A percentile compares a stretch with the other conserved stretches of the same genome.
phyloP scores from a whole-genome alignment of 2,888 invertebrate genomes.

The Acrobasis suavella region DNA sequence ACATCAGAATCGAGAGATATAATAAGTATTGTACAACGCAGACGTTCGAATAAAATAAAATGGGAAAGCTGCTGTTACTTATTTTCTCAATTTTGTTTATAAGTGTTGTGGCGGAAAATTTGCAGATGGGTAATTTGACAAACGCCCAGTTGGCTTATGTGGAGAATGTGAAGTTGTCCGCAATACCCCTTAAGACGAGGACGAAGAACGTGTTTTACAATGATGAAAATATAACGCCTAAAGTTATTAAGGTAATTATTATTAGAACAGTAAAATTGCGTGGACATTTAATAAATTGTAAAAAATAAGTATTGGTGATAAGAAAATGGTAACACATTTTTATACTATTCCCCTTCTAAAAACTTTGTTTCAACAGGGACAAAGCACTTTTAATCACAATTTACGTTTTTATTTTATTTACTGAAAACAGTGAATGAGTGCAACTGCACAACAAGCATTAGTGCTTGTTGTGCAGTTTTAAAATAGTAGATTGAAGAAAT shows the following conservation, averaged over 20 bases:
- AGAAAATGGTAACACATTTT: too few relatives aligned
- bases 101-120: conserved; percentile 39
- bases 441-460: too few relatives aligned
- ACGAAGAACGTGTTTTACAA: conserved; percentile 68
- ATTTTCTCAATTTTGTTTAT: conserved; percentile 33
- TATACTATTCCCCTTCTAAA: too few relatives aligned
- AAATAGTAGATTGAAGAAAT: too few relatives aligned
- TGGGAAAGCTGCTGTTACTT: conserved; percentile 31
- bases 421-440: too few relatives aligned
- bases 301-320: too few relatives aligned
- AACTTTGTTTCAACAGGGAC: too few relatives aligned
- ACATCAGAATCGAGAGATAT: not conserved
- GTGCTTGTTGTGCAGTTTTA: too few relatives aligned
- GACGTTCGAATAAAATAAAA: conserved; percentile 24
- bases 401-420: too few relatives aligned
- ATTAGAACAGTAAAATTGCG: too few relatives aligned
- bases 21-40: not conserved
- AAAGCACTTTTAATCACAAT: too few relatives aligned
- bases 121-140: conserved; percentile 53
- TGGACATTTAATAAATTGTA: too few relatives aligned
- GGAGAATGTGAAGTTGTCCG: conserved; percentile 56
- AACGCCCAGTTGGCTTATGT: conserved; percentile 50
- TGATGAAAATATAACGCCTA: conserved; percentile 40
- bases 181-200: conserved; percentile 53
- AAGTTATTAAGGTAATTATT: conserved; percentile 56